These are phyloP conservation scores for Embidobia sp. DNA, from an alignment of 2,888 invertebrate species.

Conservation along the genomic window DNA sequence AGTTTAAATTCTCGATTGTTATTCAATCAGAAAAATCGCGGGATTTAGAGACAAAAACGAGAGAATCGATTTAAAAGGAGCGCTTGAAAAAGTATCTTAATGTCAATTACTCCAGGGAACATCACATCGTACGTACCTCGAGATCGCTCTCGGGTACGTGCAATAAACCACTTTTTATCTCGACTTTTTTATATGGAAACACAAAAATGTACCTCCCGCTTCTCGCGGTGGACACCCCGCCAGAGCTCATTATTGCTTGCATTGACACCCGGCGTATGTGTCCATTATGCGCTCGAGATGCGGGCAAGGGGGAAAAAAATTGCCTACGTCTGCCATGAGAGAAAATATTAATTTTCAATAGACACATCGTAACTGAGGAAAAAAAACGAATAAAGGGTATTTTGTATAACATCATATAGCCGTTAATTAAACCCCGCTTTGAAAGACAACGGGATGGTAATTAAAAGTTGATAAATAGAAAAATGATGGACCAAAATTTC, in stretches of 20 bases:
- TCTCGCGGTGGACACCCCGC: background rate
- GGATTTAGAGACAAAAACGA: too few species aligned
- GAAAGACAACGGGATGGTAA: too few species aligned
- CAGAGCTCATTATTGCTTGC: background rate
- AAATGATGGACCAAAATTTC: too few species aligned
- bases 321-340: background rate
- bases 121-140: conserved; percentile 77
- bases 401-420: conserved; percentile 8
- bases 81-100: conserved; percentile 83
- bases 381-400: background rate
- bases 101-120: conserved; percentile 94
- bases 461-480: too few species aligned
- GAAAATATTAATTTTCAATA: conserved; percentile 13
- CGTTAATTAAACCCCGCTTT: too few species aligned
- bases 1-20: too few species aligned
- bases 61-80: background rate
- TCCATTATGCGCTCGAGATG: background rate
- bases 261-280: conserved; percentile 1
- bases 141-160: conserved; percentile 61
- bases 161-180: conserved; percentile 67
- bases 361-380: too few species aligned
- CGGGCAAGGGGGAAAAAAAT: background rate
- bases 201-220: conserved; percentile 23
- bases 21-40: too few species aligned
- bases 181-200: conserved; percentile 64